Conservation (phyloP, 92 coral and sea anemone species). For the Umimayanthus chanpuru region DNA sequence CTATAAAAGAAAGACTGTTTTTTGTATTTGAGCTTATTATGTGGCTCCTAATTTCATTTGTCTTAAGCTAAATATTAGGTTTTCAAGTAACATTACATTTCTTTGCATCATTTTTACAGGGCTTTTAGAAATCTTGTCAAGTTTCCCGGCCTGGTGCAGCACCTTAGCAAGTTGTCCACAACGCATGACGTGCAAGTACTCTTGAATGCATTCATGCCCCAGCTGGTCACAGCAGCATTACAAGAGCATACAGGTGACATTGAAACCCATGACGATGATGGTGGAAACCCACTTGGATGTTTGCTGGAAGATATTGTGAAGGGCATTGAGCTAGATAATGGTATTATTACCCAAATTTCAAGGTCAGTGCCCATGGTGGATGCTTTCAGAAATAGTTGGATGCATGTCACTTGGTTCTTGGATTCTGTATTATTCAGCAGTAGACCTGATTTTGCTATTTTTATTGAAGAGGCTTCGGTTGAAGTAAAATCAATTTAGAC, state of each 20-base stretch:
- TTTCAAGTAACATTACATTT: no score
- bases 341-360: not conserved
- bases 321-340: constrained; percentile 12
- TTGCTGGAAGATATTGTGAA: constrained; percentile 38
- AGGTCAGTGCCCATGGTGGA: not conserved
- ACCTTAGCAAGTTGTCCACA: constrained; percentile 56
- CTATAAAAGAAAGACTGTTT: no score
- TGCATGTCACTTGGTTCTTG: no score
- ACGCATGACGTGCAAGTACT: constrained; percentile 67
- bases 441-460: no score
- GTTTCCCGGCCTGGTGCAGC: constrained; percentile 60
- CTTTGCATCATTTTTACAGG: constrained; percentile 32
- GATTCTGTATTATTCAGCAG: no score
- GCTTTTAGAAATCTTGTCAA: constrained; percentile 66
- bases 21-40: no score
- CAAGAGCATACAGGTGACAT: constrained; percentile 43
- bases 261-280: not conserved
- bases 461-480: no score
- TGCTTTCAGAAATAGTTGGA: not conserved
- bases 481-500: no score
- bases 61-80: no score
- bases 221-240: constrained; percentile 60
- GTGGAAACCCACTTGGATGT: not conserved
- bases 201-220: constrained; percentile 72
- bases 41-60: no score